A percentile compares a stretch with the other conserved stretches of the same genome.
These are phyloP conservation scores for Eudemis profundana DNA, from an alignment of 2,888 invertebrate species.

Conservation along the genomic window DNA sequence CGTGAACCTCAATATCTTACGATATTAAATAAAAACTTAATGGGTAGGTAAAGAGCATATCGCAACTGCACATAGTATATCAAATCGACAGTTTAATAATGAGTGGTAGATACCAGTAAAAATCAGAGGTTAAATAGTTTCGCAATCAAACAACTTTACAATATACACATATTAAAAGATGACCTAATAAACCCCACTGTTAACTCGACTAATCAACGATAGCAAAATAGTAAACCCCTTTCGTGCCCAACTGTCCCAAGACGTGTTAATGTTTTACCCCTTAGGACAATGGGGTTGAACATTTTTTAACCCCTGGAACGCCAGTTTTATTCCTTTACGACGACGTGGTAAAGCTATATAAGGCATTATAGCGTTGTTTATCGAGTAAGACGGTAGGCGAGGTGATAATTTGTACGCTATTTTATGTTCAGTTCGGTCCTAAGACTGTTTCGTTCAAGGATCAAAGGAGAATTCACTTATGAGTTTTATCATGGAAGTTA, in stretches of 20 bases:
- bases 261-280: conserved; percentile 44
- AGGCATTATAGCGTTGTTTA: conserved; percentile 35
- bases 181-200: no score
- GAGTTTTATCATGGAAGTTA: neutral
- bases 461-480: neutral
- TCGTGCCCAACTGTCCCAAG: conserved; percentile 15
- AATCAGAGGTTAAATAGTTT: no score
- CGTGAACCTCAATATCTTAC: neutral
- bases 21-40: neutral
- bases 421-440: conserved; percentile 29
- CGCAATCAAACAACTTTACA: neutral
- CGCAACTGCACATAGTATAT: no score
- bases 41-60: neutral
- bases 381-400: conserved; percentile 41
- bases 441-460: neutral
- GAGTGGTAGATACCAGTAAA: no score
- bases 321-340: conserved; percentile 31
- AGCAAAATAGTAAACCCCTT: conserved; percentile 11
- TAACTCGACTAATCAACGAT: neutral
- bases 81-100: no score
- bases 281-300: conserved; percentile 43
- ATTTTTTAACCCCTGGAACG: conserved; percentile 39
- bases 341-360: conserved; percentile 26
- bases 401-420: conserved; percentile 41
- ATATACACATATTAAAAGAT: no score